phyloP scores from a whole-genome alignment of 2,797 vertebrate genomes.

The Crax fasciolata region DNA sequence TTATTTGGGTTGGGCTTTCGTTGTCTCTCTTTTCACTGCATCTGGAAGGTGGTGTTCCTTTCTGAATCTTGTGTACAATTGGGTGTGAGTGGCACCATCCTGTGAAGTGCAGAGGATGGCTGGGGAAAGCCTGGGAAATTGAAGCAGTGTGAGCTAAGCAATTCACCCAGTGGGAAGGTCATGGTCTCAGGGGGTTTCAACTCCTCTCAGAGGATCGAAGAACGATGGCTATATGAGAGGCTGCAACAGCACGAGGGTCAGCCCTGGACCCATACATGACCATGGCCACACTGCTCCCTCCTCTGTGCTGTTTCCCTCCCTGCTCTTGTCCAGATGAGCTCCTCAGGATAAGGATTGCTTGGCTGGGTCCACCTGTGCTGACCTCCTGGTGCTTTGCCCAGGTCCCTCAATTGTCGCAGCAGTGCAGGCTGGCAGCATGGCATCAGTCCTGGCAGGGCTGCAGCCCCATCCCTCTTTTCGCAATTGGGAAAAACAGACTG shows the following conservation, averaged over 20 bases:
- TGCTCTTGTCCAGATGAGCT: neutral
- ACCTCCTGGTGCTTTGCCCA: neutral
- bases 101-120: accelerated
- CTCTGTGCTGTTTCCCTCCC: neutral
- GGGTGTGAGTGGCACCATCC: neutral
- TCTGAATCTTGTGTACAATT: neutral
- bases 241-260: neutral
- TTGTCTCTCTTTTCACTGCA: accelerated
- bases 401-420: neutral
- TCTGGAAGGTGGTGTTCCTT: neutral
- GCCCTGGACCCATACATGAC: neutral
- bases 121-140: neutral
- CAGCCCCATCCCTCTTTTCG: neutral
- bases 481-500: neutral
- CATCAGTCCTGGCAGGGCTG: neutral
- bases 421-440: neutral
- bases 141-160: accelerated
- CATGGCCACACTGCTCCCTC: neutral
- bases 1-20: neutral
- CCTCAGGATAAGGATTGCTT: neutral
- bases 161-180: accelerated
- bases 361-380: neutral
- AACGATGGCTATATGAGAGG: accelerated
- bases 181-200: neutral
- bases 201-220: neutral